phyloP scores from a whole-genome alignment of 2,797 vertebrate species.

The Ataeniobius toweri region DNA sequence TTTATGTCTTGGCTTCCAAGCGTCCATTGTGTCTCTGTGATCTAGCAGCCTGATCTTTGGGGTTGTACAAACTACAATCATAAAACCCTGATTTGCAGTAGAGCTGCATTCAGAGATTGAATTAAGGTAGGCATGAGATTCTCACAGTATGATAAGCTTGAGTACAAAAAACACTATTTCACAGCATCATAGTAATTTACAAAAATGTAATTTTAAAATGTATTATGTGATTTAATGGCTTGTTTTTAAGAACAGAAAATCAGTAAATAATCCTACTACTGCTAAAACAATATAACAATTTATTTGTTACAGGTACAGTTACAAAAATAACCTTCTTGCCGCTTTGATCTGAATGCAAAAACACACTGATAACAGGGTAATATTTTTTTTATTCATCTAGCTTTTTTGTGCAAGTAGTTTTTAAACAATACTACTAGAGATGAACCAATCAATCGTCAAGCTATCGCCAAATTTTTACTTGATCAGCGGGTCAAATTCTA shows the following conservation, averaged over 20 bases:
- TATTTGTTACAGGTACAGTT: background rate
- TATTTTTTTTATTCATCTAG: background rate
- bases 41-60: slow-evolving; percentile 40
- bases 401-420: background rate
- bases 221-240: background rate
- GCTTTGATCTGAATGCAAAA: background rate
- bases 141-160: background rate
- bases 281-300: background rate
- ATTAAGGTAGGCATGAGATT: background rate
- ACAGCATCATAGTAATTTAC: background rate
- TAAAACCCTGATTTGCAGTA: background rate
- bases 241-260: background rate
- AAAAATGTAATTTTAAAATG: background rate
- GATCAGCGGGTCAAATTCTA: background rate
- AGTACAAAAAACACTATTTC: background rate
- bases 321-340: background rate
- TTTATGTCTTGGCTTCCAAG: slow-evolving; percentile 42
- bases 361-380: background rate
- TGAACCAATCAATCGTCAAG: background rate
- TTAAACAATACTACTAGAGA: background rate
- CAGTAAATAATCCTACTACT: background rate
- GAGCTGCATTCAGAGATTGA: background rate
- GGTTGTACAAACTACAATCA: slow-evolving; percentile 2
- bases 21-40: slow-evolving; percentile 46
- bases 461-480: background rate